Conservation (phyloP, 2,797 vertebrate species). For the Nannoperca obscura region DNA sequence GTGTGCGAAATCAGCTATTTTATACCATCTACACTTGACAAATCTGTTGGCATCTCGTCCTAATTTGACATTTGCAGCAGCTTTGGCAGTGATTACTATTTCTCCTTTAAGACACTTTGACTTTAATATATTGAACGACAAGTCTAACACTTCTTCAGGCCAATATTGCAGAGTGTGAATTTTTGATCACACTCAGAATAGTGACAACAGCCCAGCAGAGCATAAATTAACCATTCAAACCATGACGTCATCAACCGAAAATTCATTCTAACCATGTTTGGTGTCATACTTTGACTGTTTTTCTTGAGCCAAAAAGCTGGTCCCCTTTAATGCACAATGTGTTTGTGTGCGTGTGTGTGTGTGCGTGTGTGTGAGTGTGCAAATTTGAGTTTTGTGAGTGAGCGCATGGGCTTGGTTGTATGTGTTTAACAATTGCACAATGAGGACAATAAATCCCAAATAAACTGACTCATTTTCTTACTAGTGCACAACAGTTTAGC, state of each 20-base stretch:
- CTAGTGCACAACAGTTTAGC: slow-evolving; percentile 98
- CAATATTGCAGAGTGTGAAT: slow-evolving; percentile 39
- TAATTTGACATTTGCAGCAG: slow-evolving; percentile 33
- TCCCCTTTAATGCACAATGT: slow-evolving; percentile 41
- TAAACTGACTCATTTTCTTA: slow-evolving; percentile 97
- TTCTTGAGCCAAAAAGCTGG: slow-evolving; percentile 63
- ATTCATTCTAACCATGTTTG: slow-evolving; percentile 55
- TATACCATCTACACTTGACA: slow-evolving; percentile 24
- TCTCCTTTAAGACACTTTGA: slow-evolving; percentile 32
- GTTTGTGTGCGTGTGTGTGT: slow-evolving; percentile 47
- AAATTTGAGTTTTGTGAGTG: slow-evolving; percentile 57
- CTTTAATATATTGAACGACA: slow-evolving; percentile 44
- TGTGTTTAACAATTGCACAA: slow-evolving; percentile 69
- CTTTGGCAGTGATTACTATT: slow-evolving; percentile 26
- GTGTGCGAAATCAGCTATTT: slow-evolving; percentile 18
- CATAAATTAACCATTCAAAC: slow-evolving; percentile 52
- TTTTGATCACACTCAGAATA: slow-evolving; percentile 40
- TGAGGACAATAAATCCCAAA: slow-evolving; percentile 77
- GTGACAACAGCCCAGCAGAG: slow-evolving; percentile 41
- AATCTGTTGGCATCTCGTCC: slow-evolving; percentile 35
- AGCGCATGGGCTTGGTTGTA: slow-evolving; percentile 46
- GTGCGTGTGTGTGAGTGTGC: slow-evolving; percentile 47
- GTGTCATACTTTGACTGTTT: slow-evolving; percentile 55
- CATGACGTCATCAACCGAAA: slow-evolving; percentile 34
- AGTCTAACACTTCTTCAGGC: slow-evolving; percentile 28